These are phyloP conservation scores for Drosophila fungiperda DNA, from an alignment of 2,888 invertebrate genomes.

Conservation along the genomic window DNA sequence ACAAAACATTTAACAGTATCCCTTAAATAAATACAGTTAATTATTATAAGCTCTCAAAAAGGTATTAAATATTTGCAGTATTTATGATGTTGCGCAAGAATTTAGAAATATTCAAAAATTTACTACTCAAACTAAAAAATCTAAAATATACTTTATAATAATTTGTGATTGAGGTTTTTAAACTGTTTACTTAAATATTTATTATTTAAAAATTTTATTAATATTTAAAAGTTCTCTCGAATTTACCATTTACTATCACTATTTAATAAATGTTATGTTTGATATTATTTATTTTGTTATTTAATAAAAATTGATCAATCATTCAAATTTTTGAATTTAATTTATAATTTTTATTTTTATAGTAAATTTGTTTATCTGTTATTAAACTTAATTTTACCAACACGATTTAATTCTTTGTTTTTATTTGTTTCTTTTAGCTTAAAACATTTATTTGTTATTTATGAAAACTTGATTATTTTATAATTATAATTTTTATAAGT, in stretches of 20 bases:
- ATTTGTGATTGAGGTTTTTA: not conserved
- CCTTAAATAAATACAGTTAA: not conserved
- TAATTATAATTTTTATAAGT: not conserved
- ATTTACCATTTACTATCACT: not conserved
- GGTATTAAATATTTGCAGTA: conserved; percentile 28
- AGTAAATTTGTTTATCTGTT: not conserved
- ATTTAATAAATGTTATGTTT: not conserved
- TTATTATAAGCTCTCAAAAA: conserved; percentile 22
- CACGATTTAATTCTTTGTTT: not conserved
- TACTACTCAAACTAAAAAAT: not conserved
- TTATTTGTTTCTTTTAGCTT: not conserved
- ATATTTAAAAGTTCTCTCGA: not conserved
- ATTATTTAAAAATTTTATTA: too few species aligned
- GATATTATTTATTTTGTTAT: too few species aligned
- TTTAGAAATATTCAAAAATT: not conserved
- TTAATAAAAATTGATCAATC: too few species aligned
- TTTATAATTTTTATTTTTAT: not conserved
- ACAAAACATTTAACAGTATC: conserved; percentile 2
- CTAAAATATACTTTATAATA: not conserved
- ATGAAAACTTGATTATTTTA: not conserved
- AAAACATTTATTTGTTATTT: not conserved
- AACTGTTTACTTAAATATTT: not conserved
- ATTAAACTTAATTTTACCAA: not conserved
- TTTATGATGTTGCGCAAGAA: not conserved
- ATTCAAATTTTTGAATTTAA: not conserved